Conservation (phyloP, 1,140 invertebrate genomes). For the Drosophila neocordata region DNA sequence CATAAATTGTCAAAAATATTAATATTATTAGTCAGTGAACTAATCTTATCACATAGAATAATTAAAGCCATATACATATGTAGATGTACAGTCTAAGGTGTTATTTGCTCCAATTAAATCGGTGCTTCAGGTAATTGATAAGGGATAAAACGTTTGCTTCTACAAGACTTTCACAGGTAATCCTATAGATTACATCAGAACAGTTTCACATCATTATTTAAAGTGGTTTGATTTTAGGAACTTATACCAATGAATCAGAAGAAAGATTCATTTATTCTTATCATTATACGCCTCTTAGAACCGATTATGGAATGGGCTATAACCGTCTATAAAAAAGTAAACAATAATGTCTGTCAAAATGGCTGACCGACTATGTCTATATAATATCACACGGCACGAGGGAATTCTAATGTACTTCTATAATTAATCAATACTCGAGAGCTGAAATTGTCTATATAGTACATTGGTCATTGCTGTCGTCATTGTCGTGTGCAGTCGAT, state of each 20-base stretch:
- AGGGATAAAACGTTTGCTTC: no score
- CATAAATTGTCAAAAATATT: neutral
- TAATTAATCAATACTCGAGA: neutral
- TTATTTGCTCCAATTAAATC: no score
- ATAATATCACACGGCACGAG: neutral
- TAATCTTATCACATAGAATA: conserved; percentile 1
- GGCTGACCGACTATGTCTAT: neutral
- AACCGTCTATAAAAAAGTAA: neutral
- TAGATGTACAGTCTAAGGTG: no score
- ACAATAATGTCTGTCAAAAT: conserved; percentile 3
- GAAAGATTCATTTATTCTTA: no score
- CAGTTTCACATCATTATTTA: no score
- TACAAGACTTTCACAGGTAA: no score
- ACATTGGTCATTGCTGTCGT: neutral
- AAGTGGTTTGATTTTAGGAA: no score
- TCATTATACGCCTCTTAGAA: no score
- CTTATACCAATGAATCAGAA: no score
- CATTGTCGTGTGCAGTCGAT: neutral
- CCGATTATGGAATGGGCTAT: neutral
- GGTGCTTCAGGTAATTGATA: no score
- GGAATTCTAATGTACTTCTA: neutral
- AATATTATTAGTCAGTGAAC: conserved; percentile 1
- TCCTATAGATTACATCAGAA: no score
- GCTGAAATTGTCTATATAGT: neutral
- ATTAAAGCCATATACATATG: neutral